These are phyloP conservation scores for Hirtodrosophila histrioides DNA, from an alignment of 2,888 invertebrate species.

Conservation along the genomic window DNA sequence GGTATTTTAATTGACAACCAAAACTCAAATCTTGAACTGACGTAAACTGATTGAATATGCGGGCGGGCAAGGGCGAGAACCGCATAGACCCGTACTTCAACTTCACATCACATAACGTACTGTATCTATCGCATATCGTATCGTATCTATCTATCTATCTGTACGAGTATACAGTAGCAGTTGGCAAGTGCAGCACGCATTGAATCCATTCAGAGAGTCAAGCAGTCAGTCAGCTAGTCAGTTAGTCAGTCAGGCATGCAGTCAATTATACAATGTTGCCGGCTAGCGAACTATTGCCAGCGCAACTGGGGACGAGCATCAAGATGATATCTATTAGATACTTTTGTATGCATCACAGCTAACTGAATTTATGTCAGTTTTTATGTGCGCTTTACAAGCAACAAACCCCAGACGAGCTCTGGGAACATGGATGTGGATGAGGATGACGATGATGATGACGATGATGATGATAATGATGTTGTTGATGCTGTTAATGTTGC, in stretches of 20 bases:
- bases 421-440: constrained; percentile 5
- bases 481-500: constrained; percentile 14
- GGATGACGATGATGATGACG: too few relatives aligned
- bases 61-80: constrained; percentile 32
- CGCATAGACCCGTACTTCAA: constrained; percentile 33
- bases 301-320: constrained; percentile 41
- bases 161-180: constrained; percentile 26
- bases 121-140: constrained; percentile 13
- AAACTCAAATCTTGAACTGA: constrained; percentile 52
- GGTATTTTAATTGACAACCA: constrained; percentile 65
- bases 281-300: background rate
- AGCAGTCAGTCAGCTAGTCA: constrained; percentile 16
- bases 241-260: constrained; percentile 44
- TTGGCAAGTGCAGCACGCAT: constrained; percentile 70
- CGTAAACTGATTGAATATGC: constrained; percentile 72
- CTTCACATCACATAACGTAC: constrained; percentile 16
- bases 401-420: constrained; percentile 7
- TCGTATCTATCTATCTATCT: constrained; percentile 27
- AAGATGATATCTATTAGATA: constrained; percentile 77
- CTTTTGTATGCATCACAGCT: constrained; percentile 73
- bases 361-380: constrained; percentile 78
- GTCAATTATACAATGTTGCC: constrained; percentile 66
- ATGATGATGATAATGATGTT: constrained; percentile 14
- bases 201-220: constrained; percentile 47
- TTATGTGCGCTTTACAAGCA: constrained; percentile 49